Evolutionary conservation across 1,140 invertebrate genomes (phyloP), one percentile per base, ranked within the genome.

Genomic region (Dinoponera quadriceps): DNA sequence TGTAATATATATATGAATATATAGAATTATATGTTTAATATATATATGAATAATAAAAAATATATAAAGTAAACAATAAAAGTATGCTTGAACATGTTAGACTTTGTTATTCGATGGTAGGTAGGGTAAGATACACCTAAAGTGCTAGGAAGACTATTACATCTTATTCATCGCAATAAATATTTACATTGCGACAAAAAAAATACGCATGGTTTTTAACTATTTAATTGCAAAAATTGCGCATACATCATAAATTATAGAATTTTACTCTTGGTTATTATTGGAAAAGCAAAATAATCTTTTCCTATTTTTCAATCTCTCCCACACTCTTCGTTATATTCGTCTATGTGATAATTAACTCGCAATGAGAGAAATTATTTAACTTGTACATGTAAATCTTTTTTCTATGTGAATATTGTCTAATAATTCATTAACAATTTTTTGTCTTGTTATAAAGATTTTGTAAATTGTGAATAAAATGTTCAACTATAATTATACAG

Each of bases 391-490:
- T 38, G 2, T 69, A 57, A 57, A n/a, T 11, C 38, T 71, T 80
- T 71, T 80, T 80, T 33, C 54, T 78, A 18, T 78, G 33, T n/a
- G n/a, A 80, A 80, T 78, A 78, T 55, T 59, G 13, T 57, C 3
- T 44, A 68, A 78, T 18, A 22, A 20, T 16, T 20, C 20, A 77
- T 16, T 80, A 2, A 71, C 7, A 57, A 57, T 55, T 69, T 68
- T 69, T 7, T 71, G 65, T 80, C 51, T 80, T 78, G 75, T 68
- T 69, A 69, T 80, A 80, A 80, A 80, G 75, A 80, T 33, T 69
- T 55, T 55, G 13, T 71, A 80, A 71, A 14, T 66, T 66, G 16
- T 71, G 18, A 57, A 57, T 69, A 71, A n/a, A n/a, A 69, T 71
- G 33, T 71, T 57, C n/a, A 44, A 73, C 9, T 44, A 44, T 55